Evolutionary conservation across 2,113 vertebrate genomes (phyloP), one percentile per base, ranked within the genome.

Genomic region (Bufo bufo): DNA sequence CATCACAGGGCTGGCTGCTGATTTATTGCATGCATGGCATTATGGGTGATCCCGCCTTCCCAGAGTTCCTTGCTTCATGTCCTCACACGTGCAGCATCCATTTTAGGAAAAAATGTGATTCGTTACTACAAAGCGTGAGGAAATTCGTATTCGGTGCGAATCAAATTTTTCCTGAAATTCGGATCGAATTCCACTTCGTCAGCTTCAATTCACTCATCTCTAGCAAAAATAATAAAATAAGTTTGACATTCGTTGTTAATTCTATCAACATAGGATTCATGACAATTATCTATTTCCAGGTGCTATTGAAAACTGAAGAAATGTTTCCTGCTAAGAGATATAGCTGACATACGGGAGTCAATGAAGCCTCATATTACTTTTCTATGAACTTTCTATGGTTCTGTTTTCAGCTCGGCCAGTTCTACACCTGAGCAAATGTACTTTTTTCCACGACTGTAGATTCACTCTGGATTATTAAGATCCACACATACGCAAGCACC

Each of bases 271-370:
- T 13, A 16, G 4, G 12, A 59, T 59, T 17, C 33, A 17, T 56
- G 23, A 13, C 56, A 10, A 1, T 78, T 78, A 10, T 78, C n/a
- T 61, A 74, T 61, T 79, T n/a, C 6, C 71, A 89, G 87, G 87
- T 61, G 50, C 87, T 66, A 77, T 89, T 69, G 87, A 89, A 52
- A 89, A 89, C 72, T 89, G 82, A 84, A 84, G 71, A 47, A 4
- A 16, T 11, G 23, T 79, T 14, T 17, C 12, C 19, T 79, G 12
- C 61, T 13, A 12, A 17, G n/a, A 71, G 9, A 80, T 66, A 63
- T 10, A 43, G 61, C 19, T 33, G 74, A 65, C 43, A 56, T 47
- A 45, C n/a, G 16, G 65, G 50, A 56, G 23, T 65, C 61, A 87
- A 19, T 45, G 50, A 69, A 47, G 61, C 61, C 59, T 66, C 61